Conservation (phyloP, 2,797 vertebrate genomes). For the Falco rusticolus region DNA sequence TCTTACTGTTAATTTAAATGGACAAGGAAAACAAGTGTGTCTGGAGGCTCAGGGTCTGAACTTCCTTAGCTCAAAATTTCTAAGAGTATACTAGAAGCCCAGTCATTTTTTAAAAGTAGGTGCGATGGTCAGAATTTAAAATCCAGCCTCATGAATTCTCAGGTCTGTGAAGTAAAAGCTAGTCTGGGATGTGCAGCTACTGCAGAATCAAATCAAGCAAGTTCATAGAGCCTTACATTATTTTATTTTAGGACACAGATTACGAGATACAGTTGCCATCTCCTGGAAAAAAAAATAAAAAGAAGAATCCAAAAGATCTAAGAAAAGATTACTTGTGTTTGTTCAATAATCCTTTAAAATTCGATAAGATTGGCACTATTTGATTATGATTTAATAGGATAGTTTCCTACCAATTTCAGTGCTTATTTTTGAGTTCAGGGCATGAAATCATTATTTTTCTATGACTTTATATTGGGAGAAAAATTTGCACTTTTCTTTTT, state of each 20-base stretch:
- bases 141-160: not conserved
- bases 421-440: not conserved
- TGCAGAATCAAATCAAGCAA: not conserved
- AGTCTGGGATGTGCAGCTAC: not conserved
- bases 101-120: not conserved
- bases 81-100: accelerated
- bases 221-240: not conserved
- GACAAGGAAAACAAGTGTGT: not conserved
- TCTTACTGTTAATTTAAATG: not conserved
- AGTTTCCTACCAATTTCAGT: not conserved
- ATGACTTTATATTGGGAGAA: not conserved
- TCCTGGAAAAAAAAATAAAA: not conserved
- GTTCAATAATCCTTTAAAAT: not conserved
- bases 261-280: not conserved
- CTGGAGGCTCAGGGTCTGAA: not conserved
- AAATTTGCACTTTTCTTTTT: not conserved
- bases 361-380: not conserved
- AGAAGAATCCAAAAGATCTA: not conserved
- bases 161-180: not conserved
- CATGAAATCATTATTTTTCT: not conserved
- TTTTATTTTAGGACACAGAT: not conserved
- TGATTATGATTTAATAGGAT: not conserved
- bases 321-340: not conserved
- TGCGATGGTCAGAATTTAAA: not conserved
- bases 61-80: not conserved